Evolutionary conservation across 2,888 invertebrate genomes (phyloP), one percentile per base, ranked within the genome.

Genomic region (Ganaspis brasiliensis): DNA sequence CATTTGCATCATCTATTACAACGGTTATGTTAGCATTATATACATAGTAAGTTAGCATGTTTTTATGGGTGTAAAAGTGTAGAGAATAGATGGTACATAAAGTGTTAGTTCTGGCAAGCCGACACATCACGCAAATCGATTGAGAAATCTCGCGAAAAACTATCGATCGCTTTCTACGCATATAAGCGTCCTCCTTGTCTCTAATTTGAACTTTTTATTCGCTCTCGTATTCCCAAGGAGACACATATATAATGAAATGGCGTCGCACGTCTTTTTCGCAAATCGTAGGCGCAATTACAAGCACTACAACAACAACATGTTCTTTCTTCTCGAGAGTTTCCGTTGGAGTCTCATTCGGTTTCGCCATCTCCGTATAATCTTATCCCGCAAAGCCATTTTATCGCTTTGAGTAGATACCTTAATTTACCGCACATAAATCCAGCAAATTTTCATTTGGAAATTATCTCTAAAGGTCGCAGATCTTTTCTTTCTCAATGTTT

Each of bases 281-380:
- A 37, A 40, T 63, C 40, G 67, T 45, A 67, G 67, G 40, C 40
- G 67, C 67, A 67, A 67, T 63, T 67, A 67, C 67, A 67, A 24
- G 16, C 14, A 24, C 24, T 40, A 67, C 45, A 67, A 67, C 67
- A 8, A n/a, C 67, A 45, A 67, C 67, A 67, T 45, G 67, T 67
- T 67, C 45, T 45, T 40, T 67, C 45, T 45, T 40, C 24, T 40
- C 67, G 21, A 24, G 45, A 67, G 45, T 67, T 67, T 67, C 67
- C 67, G 67, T 40, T 67, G 12, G 8, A 45, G 45, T 45, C 24
- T 26, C 9, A 40, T 45, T 24, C 4, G 24, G 24, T 67, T 67
- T 67, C 67, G 9, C 16, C 63, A 67, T 67, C 63, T 67, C 12
- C 12, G 59, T 40, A 45, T 67, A 67, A 61, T 61, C 35, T 61